Conservation (phyloP, 2,113 vertebrate genomes). For the Chloropsis hardwickii region DNA sequence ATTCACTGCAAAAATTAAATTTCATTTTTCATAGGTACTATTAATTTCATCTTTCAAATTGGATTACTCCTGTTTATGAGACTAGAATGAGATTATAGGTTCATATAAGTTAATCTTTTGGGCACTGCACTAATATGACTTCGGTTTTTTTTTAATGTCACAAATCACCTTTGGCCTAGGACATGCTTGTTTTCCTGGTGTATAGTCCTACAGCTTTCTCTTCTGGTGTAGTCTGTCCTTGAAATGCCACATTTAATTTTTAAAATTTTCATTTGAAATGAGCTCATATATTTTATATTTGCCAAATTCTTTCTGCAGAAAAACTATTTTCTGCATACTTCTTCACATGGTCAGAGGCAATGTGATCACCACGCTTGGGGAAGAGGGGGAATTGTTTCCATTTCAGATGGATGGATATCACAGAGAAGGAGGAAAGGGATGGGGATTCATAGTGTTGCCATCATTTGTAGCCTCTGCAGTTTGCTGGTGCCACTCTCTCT, state of each 20-base stretch:
- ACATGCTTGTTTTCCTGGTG: not conserved
- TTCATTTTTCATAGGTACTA: not conserved
- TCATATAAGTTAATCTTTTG: not conserved
- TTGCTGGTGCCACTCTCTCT: not conserved
- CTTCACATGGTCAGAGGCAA: not conserved
- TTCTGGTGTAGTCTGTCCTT: not conserved
- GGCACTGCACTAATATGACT: not conserved
- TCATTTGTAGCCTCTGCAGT: not conserved
- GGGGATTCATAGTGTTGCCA: rapidly evolving
- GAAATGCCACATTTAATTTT: not conserved
- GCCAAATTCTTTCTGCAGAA: not conserved
- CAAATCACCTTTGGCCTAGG: not conserved
- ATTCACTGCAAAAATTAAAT: not conserved
- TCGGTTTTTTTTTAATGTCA: not conserved
- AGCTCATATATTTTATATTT: not conserved
- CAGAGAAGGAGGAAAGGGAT: not conserved
- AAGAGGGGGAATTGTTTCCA: not conserved
- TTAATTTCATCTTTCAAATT: not conserved
- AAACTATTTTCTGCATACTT: not conserved
- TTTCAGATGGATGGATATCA: not conserved
- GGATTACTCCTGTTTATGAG: not conserved
- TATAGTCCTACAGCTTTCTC: not conserved
- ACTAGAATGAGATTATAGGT: not conserved
- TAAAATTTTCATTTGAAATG: not conserved
- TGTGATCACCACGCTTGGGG: not conserved